A percentile compares a stretch with the other conserved stretches of the same genome.
Evolutionary conservation across 2,888 invertebrate genomes (phyloP).

Genomic region (Meteorus colon): DNA sequence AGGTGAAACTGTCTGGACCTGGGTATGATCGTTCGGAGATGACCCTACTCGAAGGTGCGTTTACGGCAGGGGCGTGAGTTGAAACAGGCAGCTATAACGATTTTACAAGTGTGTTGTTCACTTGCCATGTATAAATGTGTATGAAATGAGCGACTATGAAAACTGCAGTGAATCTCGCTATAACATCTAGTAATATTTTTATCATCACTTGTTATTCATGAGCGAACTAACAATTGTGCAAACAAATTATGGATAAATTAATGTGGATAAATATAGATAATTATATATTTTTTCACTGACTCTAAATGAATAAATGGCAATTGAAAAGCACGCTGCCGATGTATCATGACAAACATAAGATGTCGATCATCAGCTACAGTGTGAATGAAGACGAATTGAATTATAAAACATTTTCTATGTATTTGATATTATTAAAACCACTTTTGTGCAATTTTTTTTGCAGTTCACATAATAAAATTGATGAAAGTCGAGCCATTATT

Average conservation of each 20-base stretch:
- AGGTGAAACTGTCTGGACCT: conserved; percentile 62
- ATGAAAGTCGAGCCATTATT: too few species aligned
- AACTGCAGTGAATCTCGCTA: conserved; percentile 32
- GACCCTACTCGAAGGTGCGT: conserved; percentile 50
- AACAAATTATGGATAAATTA: too few species aligned
- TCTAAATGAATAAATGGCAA: conserved; percentile 70
- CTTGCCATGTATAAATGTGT: conserved; percentile 39
- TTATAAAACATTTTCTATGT: conserved; percentile 61
- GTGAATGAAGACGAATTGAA: conserved; percentile 72
- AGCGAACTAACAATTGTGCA: conserved; percentile 28
- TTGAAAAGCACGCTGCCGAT: conserved; percentile 69
- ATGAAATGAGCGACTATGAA: conserved; percentile 14
- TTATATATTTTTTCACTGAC: too few species aligned
- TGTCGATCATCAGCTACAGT: conserved; percentile 68
- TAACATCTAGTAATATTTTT: conserved; percentile 5
- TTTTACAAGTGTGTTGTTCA: conserved; percentile 42
- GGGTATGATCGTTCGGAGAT: conserved; percentile 63
- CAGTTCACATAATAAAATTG: neutral
- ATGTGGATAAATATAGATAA: too few species aligned
- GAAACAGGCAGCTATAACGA: conserved; percentile 17
- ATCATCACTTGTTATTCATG: neutral
- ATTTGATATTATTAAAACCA: neutral
- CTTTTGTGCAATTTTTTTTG: neutral
- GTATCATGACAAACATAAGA: conserved; percentile 72
- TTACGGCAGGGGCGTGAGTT: conserved; percentile 23